Percentiles rank a stretch among this genome's conserved stretches.
Evolutionary conservation across 2,888 invertebrate species (phyloP).

Genomic region (Sarcophaga carnaria): DNA sequence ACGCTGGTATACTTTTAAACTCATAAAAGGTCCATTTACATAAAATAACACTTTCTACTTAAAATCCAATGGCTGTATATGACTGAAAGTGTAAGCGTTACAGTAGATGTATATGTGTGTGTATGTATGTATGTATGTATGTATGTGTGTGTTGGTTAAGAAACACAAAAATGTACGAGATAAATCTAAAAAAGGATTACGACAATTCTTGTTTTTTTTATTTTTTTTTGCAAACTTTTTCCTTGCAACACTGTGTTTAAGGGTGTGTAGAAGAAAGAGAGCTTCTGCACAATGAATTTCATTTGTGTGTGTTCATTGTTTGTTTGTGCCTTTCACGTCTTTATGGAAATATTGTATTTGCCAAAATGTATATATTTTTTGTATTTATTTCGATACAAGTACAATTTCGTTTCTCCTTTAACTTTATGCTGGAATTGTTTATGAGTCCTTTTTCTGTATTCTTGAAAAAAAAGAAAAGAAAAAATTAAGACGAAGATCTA

Average conservation of each 20-base stretch:
- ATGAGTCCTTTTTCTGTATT: not conserved
- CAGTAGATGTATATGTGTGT: not conserved
- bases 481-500: not conserved
- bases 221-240: slow-evolving; percentile 38
- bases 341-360: slow-evolving; percentile 38
- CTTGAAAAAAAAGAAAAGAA: not conserved
- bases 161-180: slow-evolving; percentile 37
- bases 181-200: slow-evolving; percentile 67
- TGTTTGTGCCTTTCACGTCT: not conserved
- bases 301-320: not conserved
- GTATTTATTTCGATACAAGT: not conserved
- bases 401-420: slow-evolving; percentile 2
- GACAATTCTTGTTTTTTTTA: slow-evolving; percentile 46
- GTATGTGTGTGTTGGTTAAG: not conserved
- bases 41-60: slow-evolving; percentile 64
- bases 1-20: slow-evolving; percentile 41
- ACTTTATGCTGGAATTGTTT: slow-evolving; percentile 11
- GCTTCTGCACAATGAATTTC: not conserved
- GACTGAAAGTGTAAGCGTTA: not conserved
- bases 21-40: slow-evolving; percentile 67
- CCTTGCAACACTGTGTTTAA: not conserved
- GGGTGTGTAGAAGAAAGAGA: not conserved
- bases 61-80: slow-evolving; percentile 13
- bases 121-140: not conserved
- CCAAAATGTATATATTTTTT: slow-evolving; percentile 2